Conservation (phyloP, 2,888 invertebrate genomes). For the Pediacus dermestoides region DNA sequence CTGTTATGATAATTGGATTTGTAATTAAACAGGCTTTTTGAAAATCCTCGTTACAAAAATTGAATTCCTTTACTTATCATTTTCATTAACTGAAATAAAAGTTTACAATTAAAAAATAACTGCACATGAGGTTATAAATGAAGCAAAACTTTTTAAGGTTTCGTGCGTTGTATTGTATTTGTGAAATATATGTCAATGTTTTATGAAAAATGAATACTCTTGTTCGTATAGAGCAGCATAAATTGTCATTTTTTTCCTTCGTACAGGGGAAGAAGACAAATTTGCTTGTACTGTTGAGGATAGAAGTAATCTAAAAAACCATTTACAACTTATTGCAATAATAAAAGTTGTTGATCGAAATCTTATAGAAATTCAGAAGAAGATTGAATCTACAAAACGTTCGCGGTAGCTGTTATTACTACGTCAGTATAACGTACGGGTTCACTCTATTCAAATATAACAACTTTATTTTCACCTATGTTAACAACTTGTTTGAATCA, state of each 20-base stretch:
- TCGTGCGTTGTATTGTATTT: too few relatives aligned
- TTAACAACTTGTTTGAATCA: constrained; percentile 15
- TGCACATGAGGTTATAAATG: too few relatives aligned
- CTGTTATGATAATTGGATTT: constrained; percentile 5
- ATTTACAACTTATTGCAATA: constrained; percentile 19
- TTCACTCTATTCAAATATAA: constrained; percentile 14
- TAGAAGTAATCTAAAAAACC: constrained; percentile 11
- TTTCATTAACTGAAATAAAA: too few relatives aligned
- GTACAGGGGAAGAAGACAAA: constrained; percentile 7
- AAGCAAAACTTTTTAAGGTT: too few relatives aligned
- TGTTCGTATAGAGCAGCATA: too few relatives aligned
- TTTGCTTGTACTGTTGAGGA: constrained; percentile 8
- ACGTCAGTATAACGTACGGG: constrained; percentile 15
- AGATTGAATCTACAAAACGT: constrained; percentile 14
- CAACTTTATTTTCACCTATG: constrained; percentile 13
- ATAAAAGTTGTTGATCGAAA: constrained; percentile 20
- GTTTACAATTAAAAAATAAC: too few relatives aligned
- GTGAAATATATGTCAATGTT: too few relatives aligned
- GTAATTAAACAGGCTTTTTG: too few relatives aligned
- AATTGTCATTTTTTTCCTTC: constrained; percentile 4
- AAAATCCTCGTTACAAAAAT: too few relatives aligned
- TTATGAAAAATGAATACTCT: too few relatives aligned
- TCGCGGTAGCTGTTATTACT: constrained; percentile 10
- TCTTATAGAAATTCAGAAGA: constrained; percentile 10
- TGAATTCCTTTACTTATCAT: too few relatives aligned